Conservation (phyloP, 2,888 invertebrate species). For the Allacma fusca region DNA sequence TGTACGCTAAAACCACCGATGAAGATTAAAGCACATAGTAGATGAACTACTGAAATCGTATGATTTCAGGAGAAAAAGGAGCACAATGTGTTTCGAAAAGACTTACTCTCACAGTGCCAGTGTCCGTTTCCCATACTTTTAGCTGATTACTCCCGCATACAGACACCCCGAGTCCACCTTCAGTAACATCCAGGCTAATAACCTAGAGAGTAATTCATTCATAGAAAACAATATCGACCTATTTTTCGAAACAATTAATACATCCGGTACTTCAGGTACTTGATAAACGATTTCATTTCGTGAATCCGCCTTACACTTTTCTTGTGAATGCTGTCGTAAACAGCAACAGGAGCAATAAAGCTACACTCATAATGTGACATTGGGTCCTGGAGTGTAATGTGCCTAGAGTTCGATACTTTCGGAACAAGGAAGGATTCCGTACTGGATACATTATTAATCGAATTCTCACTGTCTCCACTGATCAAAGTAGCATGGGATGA, state of each 20-base stretch:
- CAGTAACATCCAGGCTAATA: constrained; percentile 70
- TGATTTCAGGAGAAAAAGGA: too few species aligned
- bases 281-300: too few species aligned
- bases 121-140: constrained; percentile 72
- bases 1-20: constrained; percentile 20
- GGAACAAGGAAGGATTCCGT: constrained; percentile 61
- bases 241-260: too few species aligned
- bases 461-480: constrained; percentile 38
- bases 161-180: constrained; percentile 72
- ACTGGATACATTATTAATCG: constrained; percentile 44
- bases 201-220: constrained; percentile 63
- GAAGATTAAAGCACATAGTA: too few species aligned
- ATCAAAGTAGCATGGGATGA: constrained; percentile 62
- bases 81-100: too few species aligned
- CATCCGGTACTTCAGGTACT: too few species aligned
- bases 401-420: constrained; percentile 57
- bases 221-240: too few species aligned
- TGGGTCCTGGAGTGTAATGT: constrained; percentile 66
- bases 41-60: too few species aligned
- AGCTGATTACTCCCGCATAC: constrained; percentile 71
- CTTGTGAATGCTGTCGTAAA: constrained; percentile 65
- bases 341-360: constrained; percentile 69
- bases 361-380: constrained; percentile 66
- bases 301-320: constrained; percentile 67
- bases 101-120: constrained; percentile 69